Conservation (phyloP, 37 sponge, comb jelly and placozoan genomes). For the Chondrilla cf. caribensis region DNA sequence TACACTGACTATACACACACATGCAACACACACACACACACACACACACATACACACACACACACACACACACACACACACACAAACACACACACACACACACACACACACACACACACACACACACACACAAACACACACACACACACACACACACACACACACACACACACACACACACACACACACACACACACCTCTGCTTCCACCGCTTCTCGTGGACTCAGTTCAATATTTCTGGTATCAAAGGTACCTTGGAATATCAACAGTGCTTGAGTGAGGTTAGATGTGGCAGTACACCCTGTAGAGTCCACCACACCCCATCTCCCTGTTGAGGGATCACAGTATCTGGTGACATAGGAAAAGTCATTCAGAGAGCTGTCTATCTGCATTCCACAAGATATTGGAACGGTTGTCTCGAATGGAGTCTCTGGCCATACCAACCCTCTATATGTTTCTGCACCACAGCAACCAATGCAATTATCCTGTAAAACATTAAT, state of each 20-base stretch:
- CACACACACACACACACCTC: too few species aligned
- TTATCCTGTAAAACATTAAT: not conserved
- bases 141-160: too few species aligned
- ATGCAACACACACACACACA: too few species aligned
- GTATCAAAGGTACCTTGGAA: not conserved
- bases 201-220: too few species aligned
- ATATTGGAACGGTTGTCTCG: not conserved
- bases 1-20: too few species aligned
- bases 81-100: too few species aligned
- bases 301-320: not conserved
- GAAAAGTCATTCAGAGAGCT: not conserved
- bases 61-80: too few species aligned
- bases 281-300: not conserved
- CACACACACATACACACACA: too few species aligned
- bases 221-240: too few species aligned
- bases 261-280: not conserved
- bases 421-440: not conserved
- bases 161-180: too few species aligned
- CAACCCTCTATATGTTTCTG: not conserved
- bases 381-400: not conserved
- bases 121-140: too few species aligned
- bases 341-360: not conserved
- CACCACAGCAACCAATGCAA: not conserved
- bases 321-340: not conserved
- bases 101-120: too few species aligned